These are phyloP conservation scores for Odocoileus hemionus DNA, from an alignment of 2,113 vertebrate species.

Conservation along the genomic window DNA sequence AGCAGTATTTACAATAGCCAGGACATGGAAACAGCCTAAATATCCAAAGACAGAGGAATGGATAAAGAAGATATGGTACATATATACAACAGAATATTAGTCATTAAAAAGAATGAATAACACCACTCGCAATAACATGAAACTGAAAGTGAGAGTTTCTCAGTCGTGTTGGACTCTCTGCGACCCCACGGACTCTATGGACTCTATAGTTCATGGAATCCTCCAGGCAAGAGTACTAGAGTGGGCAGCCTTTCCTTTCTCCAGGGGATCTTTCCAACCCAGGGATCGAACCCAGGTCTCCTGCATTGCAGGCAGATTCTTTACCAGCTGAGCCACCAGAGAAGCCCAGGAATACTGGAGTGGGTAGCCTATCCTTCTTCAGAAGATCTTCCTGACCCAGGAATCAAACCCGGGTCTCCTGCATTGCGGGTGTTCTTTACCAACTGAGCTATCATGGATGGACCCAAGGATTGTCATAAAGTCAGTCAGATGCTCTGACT, in stretches of 20 bases:
- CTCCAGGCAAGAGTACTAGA: not conserved
- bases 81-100: no score
- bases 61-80: no score
- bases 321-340: not conserved
- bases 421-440: not conserved
- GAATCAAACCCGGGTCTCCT: not conserved
- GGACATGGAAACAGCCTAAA: no score
- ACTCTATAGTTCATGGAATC: no score
- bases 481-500: not conserved
- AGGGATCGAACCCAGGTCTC: not conserved
- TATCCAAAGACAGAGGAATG: no score
- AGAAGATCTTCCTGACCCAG: not conserved
- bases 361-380: not conserved
- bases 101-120: no score
- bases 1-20: no score
- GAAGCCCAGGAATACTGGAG: not conserved
- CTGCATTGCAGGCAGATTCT: rapidly evolving
- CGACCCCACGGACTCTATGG: no score
- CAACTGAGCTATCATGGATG: not conserved
- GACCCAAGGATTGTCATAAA: not conserved
- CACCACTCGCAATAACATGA: no score
- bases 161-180: no score
- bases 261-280: not conserved
- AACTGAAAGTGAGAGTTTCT: no score
- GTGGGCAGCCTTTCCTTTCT: not conserved